phyloP scores from a whole-genome alignment of 2,888 invertebrate genomes.

The Hydrotaea diabolus region DNA sequence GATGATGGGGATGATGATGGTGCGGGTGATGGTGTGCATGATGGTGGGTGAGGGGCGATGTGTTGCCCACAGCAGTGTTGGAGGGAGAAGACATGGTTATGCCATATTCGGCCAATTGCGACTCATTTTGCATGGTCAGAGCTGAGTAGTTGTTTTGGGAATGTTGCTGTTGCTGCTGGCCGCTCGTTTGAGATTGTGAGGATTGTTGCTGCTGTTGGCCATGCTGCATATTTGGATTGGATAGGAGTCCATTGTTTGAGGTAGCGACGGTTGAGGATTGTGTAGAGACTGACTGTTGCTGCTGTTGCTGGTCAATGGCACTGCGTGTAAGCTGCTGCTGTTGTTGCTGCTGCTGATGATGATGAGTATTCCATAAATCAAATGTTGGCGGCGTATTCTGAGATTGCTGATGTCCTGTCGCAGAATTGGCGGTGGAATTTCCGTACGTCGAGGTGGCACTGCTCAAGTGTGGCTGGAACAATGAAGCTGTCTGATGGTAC shows the following conservation, averaged over 20 bases:
- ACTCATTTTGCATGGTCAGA: slow-evolving; percentile 76
- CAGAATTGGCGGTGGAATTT: slow-evolving; percentile 51
- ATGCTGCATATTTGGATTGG: slow-evolving; percentile 65
- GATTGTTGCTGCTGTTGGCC: slow-evolving; percentile 54
- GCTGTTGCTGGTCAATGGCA: slow-evolving; percentile 60
- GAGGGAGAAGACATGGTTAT: slow-evolving; percentile 73
- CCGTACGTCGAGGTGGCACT: slow-evolving; percentile 34
- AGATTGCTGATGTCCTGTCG: slow-evolving; percentile 43
- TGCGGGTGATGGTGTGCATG: slow-evolving; percentile 44
- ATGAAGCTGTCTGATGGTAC: slow-evolving; percentile 73
- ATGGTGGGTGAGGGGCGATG: slow-evolving; percentile 50
- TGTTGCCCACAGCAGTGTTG: slow-evolving; percentile 53
- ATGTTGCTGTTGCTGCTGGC: slow-evolving; percentile 64
- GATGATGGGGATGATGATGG: slow-evolving; percentile 51
- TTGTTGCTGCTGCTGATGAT: slow-evolving; percentile 69
- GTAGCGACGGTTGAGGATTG: slow-evolving; percentile 62
- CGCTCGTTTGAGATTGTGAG: slow-evolving; percentile 36
- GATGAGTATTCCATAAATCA: slow-evolving; percentile 71
- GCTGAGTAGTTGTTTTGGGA: slow-evolving; percentile 73
- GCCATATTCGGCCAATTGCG: slow-evolving; percentile 77
- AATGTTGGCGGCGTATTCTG: slow-evolving; percentile 65
- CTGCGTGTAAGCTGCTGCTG: slow-evolving; percentile 54
- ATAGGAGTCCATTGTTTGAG: slow-evolving; percentile 54
- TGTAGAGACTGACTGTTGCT: slow-evolving; percentile 47
- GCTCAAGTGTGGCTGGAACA: slow-evolving; percentile 72